Evolutionary conservation across 2,888 invertebrate species (phyloP).

Genomic region (Agrotis exclamationis): DNA sequence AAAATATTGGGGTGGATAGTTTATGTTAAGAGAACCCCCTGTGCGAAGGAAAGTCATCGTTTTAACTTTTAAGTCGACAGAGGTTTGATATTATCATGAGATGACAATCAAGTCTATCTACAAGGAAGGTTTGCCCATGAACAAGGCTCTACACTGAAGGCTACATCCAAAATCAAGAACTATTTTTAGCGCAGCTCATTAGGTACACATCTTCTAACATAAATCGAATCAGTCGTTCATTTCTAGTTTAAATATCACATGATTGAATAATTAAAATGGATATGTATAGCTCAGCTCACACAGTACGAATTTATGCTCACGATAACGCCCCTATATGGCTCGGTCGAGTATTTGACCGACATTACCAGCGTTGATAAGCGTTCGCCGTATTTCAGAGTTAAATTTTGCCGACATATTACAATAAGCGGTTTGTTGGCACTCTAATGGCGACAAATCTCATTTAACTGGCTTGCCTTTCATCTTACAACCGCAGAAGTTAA

Average conservation of each 20-base stretch:
- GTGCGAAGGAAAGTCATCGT: slow-evolving; percentile 26
- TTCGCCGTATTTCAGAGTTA: slow-evolving; percentile 57
- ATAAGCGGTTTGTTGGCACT: slow-evolving; percentile 47
- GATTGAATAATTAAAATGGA: slow-evolving; percentile 53
- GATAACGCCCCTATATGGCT: slow-evolving; percentile 83
- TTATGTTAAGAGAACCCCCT: slow-evolving; percentile 45
- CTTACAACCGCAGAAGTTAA: slow-evolving; percentile 49
- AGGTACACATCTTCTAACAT: background rate
- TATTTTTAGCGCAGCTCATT: slow-evolving; percentile 13
- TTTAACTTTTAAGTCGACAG: slow-evolving; percentile 31
- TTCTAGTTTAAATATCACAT: slow-evolving; percentile 20
- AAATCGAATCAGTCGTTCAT: background rate
- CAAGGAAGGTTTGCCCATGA: slow-evolving; percentile 4
- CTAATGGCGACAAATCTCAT: slow-evolving; percentile 44
- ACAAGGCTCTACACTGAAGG: slow-evolving; percentile 1
- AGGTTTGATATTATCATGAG: slow-evolving; percentile 33
- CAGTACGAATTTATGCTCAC: slow-evolving; percentile 59
- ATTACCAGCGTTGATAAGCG: slow-evolving; percentile 75
- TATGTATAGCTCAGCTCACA: slow-evolving; percentile 38
- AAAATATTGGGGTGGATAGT: slow-evolving; percentile 46
- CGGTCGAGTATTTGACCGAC: slow-evolving; percentile 75
- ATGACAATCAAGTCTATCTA: slow-evolving; percentile 26
- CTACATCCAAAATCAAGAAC: background rate
- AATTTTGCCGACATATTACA: slow-evolving; percentile 60
- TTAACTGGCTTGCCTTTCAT: slow-evolving; percentile 48